These are phyloP conservation scores for Eilema griseolum DNA, from an alignment of 2,888 invertebrate genomes.

Conservation along the genomic window DNA sequence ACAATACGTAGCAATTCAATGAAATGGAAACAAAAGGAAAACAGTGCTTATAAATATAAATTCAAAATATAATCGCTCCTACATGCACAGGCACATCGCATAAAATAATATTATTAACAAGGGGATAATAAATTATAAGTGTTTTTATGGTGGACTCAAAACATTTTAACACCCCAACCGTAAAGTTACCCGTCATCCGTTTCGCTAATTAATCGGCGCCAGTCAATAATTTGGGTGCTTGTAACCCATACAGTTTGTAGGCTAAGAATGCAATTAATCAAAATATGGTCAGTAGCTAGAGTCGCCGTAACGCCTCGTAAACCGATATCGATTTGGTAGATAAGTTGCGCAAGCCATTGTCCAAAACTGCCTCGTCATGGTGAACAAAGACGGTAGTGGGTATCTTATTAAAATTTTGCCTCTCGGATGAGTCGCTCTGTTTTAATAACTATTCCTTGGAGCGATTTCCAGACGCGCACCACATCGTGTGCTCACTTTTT, in stretches of 20 bases:
- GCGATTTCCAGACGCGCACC: slow-evolving; percentile 67
- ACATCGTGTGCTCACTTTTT: slow-evolving; percentile 68
- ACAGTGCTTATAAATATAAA: slow-evolving; percentile 27
- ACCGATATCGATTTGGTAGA: slow-evolving; percentile 86
- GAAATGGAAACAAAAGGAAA: slow-evolving; percentile 40
- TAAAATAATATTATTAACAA: slow-evolving; percentile 58
- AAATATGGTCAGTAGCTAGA: slow-evolving; percentile 85
- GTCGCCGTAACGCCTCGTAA: slow-evolving; percentile 85
- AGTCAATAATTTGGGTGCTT: slow-evolving; percentile 72
- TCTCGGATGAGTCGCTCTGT: slow-evolving; percentile 82
- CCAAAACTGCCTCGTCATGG: slow-evolving; percentile 78
- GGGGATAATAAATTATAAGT: slow-evolving; percentile 62
- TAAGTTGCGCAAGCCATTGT: slow-evolving; percentile 86
- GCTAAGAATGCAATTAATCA: slow-evolving; percentile 85
- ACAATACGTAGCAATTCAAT: slow-evolving; percentile 27
- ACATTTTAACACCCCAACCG: slow-evolving; percentile 70
- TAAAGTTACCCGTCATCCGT: slow-evolving; percentile 75
- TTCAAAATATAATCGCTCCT: slow-evolving; percentile 42
- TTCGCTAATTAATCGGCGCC: slow-evolving; percentile 85
- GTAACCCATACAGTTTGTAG: slow-evolving; percentile 66
- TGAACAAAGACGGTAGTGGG: slow-evolving; percentile 85
- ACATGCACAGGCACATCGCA: slow-evolving; percentile 41
- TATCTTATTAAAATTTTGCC: slow-evolving; percentile 86
- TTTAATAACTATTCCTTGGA: slow-evolving; percentile 81
- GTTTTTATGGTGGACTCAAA: slow-evolving; percentile 66